These are phyloP conservation scores for Xanthia togata DNA, from an alignment of 2,888 invertebrate genomes.

Conservation along the genomic window DNA sequence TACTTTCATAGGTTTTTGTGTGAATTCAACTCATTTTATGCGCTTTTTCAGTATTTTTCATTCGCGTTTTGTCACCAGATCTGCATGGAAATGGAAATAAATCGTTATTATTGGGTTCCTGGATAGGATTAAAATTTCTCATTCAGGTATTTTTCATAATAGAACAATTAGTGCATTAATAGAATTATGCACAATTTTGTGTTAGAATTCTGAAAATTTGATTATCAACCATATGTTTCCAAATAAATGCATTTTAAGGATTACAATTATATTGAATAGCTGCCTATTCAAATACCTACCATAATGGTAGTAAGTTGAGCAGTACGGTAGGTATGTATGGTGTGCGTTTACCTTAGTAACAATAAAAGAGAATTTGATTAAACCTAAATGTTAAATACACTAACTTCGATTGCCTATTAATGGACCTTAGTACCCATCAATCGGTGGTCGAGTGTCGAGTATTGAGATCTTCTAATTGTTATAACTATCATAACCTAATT, in stretches of 20 bases:
- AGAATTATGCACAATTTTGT: background rate
- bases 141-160: background rate
- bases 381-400: background rate
- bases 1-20: constrained; percentile 14
- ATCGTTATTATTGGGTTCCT: constrained; percentile 2
- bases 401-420: background rate
- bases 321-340: background rate
- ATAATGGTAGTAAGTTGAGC: background rate
- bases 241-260: background rate
- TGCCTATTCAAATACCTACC: background rate
- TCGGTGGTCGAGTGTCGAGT: background rate
- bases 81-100: constrained; percentile 3
- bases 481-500: constrained; percentile 15
- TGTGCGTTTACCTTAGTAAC: background rate
- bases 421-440: background rate
- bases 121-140: background rate
- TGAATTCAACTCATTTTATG: constrained; percentile 10
- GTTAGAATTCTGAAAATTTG: background rate
- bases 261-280: background rate
- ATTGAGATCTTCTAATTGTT: constrained; percentile 1
- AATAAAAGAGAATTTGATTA: background rate
- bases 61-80: background rate
- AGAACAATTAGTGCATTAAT: background rate
- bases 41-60: background rate
- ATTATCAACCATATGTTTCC: background rate